Evolutionary conservation across 2,797 vertebrate genomes (phyloP), one percentile per base, ranked within the genome.

Genomic region (Scleropages formosus): DNA sequence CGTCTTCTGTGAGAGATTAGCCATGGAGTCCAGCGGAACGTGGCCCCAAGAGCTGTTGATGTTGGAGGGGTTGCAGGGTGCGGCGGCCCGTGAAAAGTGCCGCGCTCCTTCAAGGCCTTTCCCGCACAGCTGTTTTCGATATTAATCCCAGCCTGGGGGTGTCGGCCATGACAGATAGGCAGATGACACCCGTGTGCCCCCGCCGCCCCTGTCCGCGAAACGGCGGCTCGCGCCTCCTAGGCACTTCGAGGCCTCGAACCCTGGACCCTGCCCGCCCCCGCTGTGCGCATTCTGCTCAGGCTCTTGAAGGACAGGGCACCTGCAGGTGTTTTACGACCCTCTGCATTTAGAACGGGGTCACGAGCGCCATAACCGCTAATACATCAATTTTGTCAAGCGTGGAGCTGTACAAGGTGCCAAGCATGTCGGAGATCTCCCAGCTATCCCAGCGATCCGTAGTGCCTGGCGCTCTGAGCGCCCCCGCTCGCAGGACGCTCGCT

Each of bases 181-280:
- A 87, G 89, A 91, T 90, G 87, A 91, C 86, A 91, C 89, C 85
- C 85, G 86, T 91, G 90, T 86, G 88, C 87, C 87, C 90, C 83
- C 81, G 75, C 86, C 79, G 31, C 82, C 70, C 69, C 53, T 22
- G 12, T n/a, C 27, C 27, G 13, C n/a, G n/a, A 53, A 58, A 13
- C 7, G 20, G 39, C 2, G 62, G 60, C 0, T 53, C 66, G 11
- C 72, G 79, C 78, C 80, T 85, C 84, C 81, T 79, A 6, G 39
- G 80, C 7, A n/a, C n/a, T n/a, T n/a, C n/a, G n/a, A n/a, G n/a
- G n/a, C 66, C 85, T 80, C 81, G 80, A 77, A 83, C 80, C 61
- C 62, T 69, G 24, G 64, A 7, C 31, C 4, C 78, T 64, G 75
- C 72, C 73, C 80, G 27, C 53, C 44, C 22, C 68, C 69, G 6